A percentile compares a stretch with the other conserved stretches of the same genome.
These are phyloP conservation scores for Dipodomys ordii DNA, from an alignment of 2,113 vertebrate genomes.

Conservation along the genomic window DNA sequence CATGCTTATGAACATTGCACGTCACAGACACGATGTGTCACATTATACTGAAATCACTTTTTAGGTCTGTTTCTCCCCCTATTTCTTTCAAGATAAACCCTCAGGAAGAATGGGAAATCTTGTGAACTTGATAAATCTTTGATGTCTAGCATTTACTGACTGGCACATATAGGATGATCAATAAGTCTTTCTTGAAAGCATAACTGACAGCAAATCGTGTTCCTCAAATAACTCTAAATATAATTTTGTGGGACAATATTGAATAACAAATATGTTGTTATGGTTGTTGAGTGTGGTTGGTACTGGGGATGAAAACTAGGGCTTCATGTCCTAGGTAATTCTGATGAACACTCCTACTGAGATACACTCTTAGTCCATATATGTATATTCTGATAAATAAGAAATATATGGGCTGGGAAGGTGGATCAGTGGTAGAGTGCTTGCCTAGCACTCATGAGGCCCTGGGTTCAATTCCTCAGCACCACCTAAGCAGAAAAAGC, in stretches of 20 bases:
- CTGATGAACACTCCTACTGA: not conserved
- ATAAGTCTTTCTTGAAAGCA: not conserved
- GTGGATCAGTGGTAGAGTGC: too few species aligned
- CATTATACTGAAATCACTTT: not conserved
- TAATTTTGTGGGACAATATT: not conserved
- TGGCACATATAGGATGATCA: not conserved
- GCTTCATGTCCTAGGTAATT: not conserved
- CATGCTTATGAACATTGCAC: not conserved
- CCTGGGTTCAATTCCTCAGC: too few species aligned
- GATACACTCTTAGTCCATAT: not conserved
- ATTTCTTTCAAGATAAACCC: not conserved
- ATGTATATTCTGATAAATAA: not conserved
- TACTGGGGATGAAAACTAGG: not conserved
- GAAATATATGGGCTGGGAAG: too few species aligned
- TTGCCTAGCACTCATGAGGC: too few species aligned
- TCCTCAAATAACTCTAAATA: slow-evolving; percentile 8
- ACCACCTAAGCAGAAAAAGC: too few species aligned
- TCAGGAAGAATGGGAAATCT: not conserved
- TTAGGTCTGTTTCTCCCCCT: not conserved
- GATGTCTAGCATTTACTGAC: not conserved
- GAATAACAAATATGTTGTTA: not conserved
- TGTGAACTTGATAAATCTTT: not conserved
- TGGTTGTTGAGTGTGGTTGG: too few species aligned
- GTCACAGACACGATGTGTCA: not conserved
- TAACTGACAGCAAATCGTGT: not conserved